Evolutionary conservation across 53 echinoderm and acorn worm species (phyloP).

Genomic region (Patiria pectinifera): DNA sequence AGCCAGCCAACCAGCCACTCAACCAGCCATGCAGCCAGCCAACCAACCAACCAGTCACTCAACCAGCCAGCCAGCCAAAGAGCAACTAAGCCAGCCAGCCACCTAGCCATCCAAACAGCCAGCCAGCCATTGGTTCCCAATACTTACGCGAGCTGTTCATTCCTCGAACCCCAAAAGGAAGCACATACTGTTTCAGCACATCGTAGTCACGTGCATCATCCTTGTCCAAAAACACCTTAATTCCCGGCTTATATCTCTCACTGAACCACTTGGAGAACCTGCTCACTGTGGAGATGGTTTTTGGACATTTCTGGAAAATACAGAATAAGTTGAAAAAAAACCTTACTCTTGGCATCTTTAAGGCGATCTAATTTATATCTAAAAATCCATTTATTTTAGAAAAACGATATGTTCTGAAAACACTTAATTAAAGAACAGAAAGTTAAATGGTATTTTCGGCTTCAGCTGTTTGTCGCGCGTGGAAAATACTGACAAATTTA

Average conservation of each 20-base stretch:
- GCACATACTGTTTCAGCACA: conserved; percentile 75
- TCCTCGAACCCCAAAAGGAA: conserved; percentile 82
- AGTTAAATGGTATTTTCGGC: no score
- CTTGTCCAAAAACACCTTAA: conserved; percentile 82
- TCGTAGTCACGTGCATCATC: conserved; percentile 75
- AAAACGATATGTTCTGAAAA: no score
- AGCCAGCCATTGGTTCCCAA: no score
- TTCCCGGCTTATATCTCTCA: conserved; percentile 76
- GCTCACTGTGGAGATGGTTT: conserved; percentile 70
- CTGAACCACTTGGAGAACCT: conserved; percentile 89
- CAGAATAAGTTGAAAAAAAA: neutral
- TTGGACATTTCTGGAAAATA: conserved; percentile 78
- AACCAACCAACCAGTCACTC: neutral
- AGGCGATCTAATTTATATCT: neutral
- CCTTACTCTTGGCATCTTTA: neutral
- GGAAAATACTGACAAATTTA: no score
- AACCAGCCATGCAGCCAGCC: neutral
- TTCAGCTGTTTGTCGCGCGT: no score
- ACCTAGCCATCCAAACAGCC: no score
- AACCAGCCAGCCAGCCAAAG: no score
- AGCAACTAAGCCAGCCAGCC: no score
- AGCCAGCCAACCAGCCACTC: neutral
- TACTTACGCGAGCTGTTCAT: conserved; percentile 82
- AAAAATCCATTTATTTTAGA: no score
- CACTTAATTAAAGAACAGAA: no score